Evolutionary conservation across 2,797 vertebrate genomes (phyloP).

Genomic region (Gymnoscopelus microlampas): DNA sequence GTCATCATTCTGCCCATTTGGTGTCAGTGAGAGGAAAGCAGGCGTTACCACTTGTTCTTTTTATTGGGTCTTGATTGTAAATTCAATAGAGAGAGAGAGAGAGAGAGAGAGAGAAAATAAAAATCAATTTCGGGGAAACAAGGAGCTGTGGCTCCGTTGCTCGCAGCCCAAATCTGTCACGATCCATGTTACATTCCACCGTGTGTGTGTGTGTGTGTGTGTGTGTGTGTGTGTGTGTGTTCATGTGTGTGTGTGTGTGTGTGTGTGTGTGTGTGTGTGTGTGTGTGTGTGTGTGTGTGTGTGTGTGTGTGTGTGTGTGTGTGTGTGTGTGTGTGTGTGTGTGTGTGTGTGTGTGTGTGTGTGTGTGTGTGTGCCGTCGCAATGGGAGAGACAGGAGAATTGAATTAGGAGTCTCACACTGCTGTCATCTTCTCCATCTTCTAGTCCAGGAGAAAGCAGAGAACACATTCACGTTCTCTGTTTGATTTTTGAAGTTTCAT

Average conservation of each 20-base stretch:
- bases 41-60: conserved; percentile 24
- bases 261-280: no score
- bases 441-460: conserved; percentile 25
- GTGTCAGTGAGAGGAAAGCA: conserved; percentile 22
- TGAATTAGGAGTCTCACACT: conserved; percentile 49
- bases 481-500: conserved; percentile 20
- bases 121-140: conserved; percentile 34
- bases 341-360: no score
- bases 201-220: no score
- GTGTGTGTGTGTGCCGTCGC: conserved; percentile 2
- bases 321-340: no score
- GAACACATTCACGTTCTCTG: conserved; percentile 47
- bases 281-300: no score
- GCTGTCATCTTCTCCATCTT: conserved; percentile 29
- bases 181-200: conserved; percentile 47
- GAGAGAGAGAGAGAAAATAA: no score
- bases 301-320: no score
- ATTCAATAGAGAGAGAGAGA: conserved; percentile 35
- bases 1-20: conserved; percentile 15
- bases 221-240: no score
- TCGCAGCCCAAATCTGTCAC: conserved; percentile 48
- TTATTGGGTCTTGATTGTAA: conserved; percentile 36
- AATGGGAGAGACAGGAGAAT: conserved; percentile 22
- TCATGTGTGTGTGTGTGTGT: no score
- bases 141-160: conserved; percentile 9